Conservation (phyloP, 2,113 vertebrate genomes). For the Odocoileus virginianus region DNA sequence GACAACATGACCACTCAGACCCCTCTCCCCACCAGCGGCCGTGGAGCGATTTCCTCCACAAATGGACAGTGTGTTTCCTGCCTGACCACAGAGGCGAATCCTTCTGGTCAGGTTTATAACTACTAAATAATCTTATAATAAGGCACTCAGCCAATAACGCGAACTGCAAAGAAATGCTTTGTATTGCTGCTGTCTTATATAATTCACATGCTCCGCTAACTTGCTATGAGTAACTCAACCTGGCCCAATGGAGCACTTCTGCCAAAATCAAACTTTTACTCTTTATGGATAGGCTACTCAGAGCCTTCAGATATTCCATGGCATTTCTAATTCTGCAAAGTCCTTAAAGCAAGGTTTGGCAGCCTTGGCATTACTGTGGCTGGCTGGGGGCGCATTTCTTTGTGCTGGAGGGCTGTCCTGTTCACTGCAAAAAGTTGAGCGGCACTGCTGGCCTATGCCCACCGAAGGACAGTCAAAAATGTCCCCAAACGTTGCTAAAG, state of each 20-base stretch:
- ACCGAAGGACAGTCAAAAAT: background rate
- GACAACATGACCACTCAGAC: background rate
- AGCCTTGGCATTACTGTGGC: accelerated
- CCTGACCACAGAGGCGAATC: accelerated
- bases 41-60: accelerated
- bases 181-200: background rate
- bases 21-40: background rate
- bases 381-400: background rate
- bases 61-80: background rate
- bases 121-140: background rate
- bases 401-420: accelerated
- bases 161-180: background rate
- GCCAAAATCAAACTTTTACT: background rate
- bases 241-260: background rate
- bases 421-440: accelerated
- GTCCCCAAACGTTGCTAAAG: background rate
- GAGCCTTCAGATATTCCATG: background rate
- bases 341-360: background rate
- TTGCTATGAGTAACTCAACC: background rate
- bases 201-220: background rate
- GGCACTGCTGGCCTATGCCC: background rate
- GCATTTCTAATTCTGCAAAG: background rate
- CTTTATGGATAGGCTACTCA: background rate
- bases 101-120: background rate
- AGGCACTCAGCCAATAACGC: background rate